These are phyloP conservation scores for Lasioglossum vierecki DNA, from an alignment of 2,888 invertebrate genomes.

Conservation along the genomic window DNA sequence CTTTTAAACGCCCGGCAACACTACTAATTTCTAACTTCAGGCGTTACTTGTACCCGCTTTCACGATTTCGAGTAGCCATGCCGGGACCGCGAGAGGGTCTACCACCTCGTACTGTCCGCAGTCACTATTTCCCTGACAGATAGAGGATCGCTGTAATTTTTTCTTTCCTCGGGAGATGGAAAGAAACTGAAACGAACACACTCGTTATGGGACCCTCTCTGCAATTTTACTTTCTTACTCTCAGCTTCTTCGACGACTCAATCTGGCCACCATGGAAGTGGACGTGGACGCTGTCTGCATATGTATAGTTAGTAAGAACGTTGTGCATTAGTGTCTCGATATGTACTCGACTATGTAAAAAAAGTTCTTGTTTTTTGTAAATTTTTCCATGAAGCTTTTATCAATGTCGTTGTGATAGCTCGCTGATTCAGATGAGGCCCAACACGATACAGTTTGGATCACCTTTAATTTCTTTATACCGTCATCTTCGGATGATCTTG, in stretches of 20 bases:
- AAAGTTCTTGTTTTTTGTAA: not conserved
- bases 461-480: too few relatives aligned
- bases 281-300: not conserved
- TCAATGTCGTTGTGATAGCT: not conserved
- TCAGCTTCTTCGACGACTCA: not conserved
- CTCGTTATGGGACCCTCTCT: constrained; percentile 16
- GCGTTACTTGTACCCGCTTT: constrained; percentile 77
- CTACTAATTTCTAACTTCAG: constrained; percentile 83
- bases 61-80: constrained; percentile 64
- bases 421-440: not conserved
- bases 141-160: constrained; percentile 59
- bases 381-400: not conserved
- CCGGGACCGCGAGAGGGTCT: constrained; percentile 36
- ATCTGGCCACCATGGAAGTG: not conserved
- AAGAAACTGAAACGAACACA: constrained; percentile 28
- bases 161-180: constrained; percentile 54
- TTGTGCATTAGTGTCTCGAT: not conserved
- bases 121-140: constrained; percentile 59
- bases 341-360: not conserved
- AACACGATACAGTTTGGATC: too few relatives aligned
- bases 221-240: constrained; percentile 2
- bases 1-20: constrained; percentile 83
- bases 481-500: too few relatives aligned
- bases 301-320: not conserved
- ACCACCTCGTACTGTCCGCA: constrained; percentile 57